Conservation (phyloP, 1,140 invertebrate species). For the Ephestia elutella region DNA sequence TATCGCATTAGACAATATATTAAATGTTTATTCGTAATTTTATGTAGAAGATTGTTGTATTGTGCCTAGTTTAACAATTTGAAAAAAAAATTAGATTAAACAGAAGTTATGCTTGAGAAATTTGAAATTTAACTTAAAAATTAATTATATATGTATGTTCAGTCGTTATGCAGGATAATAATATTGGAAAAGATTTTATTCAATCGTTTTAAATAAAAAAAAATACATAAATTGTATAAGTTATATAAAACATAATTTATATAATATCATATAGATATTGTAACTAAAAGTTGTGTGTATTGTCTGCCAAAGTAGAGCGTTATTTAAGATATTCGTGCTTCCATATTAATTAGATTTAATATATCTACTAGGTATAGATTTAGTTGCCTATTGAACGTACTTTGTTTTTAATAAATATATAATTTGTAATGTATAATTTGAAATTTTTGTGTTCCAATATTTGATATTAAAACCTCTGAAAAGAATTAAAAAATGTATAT, state of each 20-base stretch:
- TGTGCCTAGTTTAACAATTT: neutral
- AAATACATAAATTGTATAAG: no score
- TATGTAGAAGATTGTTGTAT: slow-evolving; percentile 2
- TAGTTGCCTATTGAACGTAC: slow-evolving; percentile 20
- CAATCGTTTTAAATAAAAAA: no score
- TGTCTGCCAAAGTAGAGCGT: slow-evolving; percentile 6
- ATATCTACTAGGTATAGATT: slow-evolving; percentile 23
- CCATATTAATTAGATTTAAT: slow-evolving; percentile 23
- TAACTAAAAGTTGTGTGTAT: slow-evolving; percentile 5
- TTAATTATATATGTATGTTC: neutral
- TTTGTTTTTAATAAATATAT: neutral
- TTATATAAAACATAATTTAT: no score
- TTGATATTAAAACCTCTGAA: no score
- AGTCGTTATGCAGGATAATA: no score
- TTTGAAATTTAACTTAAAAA: neutral
- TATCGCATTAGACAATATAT: slow-evolving; percentile 21
- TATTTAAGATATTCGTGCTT: slow-evolving; percentile 25
- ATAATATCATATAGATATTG: neutral
- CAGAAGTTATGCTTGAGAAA: neutral
- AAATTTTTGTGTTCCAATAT: no score
- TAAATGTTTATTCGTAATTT: slow-evolving; percentile 13
- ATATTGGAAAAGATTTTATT: no score
- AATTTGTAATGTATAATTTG: no score
- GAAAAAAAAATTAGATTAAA: no score
- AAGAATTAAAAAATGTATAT: no score